phyloP scores from a whole-genome alignment of 2,113 vertebrate genomes.

The Neodontobutis hainanensis region DNA sequence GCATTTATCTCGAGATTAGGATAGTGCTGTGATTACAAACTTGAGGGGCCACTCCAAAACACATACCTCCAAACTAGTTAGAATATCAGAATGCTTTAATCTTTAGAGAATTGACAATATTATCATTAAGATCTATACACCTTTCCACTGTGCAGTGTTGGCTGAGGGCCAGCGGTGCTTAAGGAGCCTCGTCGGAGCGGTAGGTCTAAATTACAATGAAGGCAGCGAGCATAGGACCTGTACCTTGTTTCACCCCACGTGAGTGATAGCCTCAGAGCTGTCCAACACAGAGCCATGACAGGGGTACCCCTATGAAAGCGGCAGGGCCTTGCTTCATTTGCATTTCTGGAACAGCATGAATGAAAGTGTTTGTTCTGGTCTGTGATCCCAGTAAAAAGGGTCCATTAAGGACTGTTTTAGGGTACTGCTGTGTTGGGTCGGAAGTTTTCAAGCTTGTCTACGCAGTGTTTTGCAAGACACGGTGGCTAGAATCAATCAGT shows the following conservation, averaged over 20 bases:
- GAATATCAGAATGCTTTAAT: too few relatives aligned
- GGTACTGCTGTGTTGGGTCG: constrained; percentile 44
- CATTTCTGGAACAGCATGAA: constrained; percentile 76
- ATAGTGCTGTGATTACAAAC: too few relatives aligned
- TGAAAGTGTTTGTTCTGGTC: constrained; percentile 73
- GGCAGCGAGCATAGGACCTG: constrained; percentile 32
- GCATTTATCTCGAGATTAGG: too few relatives aligned
- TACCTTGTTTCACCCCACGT: constrained; percentile 48
- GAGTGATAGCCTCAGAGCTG: constrained; percentile 44
- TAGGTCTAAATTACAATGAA: constrained; percentile 32
- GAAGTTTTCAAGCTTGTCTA: constrained; percentile 58
- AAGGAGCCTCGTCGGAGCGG: constrained; percentile 16
- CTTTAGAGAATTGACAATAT: neutral
- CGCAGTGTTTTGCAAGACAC: constrained; percentile 9
- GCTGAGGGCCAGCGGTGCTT: constrained; percentile 34
- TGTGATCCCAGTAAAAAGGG: constrained; percentile 60
- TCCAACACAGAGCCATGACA: constrained; percentile 57
- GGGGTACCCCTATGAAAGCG: constrained; percentile 68
- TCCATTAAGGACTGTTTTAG: constrained; percentile 73
- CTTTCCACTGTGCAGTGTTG: neutral
- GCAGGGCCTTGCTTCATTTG: constrained; percentile 66
- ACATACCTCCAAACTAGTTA: too few relatives aligned
- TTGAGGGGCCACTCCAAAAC: too few relatives aligned
- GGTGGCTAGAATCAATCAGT: constrained; percentile 17
- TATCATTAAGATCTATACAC: neutral